Evolutionary conservation across 1,140 invertebrate genomes (phyloP), one percentile per base, ranked within the genome.

Genomic region (Drosophila gunungcola): DNA sequence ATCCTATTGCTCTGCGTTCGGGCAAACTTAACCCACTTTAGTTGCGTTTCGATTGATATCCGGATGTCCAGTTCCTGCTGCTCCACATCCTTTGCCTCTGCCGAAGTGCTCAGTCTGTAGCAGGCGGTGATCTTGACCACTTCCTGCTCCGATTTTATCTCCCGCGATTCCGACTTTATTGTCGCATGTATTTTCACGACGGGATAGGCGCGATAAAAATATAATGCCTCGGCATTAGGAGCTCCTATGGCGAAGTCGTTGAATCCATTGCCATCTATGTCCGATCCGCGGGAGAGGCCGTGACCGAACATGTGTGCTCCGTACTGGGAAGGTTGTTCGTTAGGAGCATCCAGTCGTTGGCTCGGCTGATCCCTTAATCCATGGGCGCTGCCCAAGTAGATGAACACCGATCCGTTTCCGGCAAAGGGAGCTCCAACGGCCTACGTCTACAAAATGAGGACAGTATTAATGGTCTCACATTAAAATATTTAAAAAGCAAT

Each of bases 361-460:
- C 93, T 93, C 13, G 91, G 92, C 45, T 92, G 92, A 12, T 80
- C 82, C 10, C 86, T 90, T 11, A 95, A 56, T 7, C 96, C 96
- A 12, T 94, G 90, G 25, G 88, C 88, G 34, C 94, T 86, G 2
- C 95, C 95, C 70, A 93, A 93, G 64, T 95, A 96, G 58, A 96
- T 94, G 58, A 95, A 96, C 5, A 96, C 94, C 0, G 94, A 94
- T 7, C 95, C 95, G 48, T 93, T 90, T 5, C 78, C 91, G 72
- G 95, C 95, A 90, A 95, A 96, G 0, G 95, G 95, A 6, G 95
- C 95, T 21, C 95, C 94, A 21, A 96, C 93, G 11, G 95, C 95
- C 42, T n/a, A 96, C 88, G 83, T 96, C 95, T 94, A 32, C 6
- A 32, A 32, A 7, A 32, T 5, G 7, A 32, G 29, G 7, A 32